Evolutionary conservation across 2,888 invertebrate species (phyloP), one percentile per base, ranked within the genome.

Genomic region (Cosmia pyralina): DNA sequence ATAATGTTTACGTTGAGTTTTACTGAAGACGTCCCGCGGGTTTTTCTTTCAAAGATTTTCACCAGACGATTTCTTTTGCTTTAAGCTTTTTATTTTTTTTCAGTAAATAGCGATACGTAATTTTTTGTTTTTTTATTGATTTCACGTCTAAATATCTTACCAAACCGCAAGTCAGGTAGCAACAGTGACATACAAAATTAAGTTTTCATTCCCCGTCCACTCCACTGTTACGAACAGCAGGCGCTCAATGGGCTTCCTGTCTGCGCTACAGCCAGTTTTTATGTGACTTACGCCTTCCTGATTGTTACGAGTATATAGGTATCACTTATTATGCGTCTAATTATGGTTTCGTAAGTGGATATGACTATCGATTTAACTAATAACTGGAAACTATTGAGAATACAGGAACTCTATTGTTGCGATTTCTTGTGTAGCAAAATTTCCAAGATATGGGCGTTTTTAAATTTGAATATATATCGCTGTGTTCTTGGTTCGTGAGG

Each of bases 261-360:
- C 76, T 82, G 48, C 58, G 67, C 17, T 58, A 46, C 67, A 64
- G 72, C 69, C 57, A 76, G 79, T 82, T 85, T 85, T 82, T 79
- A 69, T 77, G 72, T 75, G 84, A 79, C 80, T 82, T 77, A 73
- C 69, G 58, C 77, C 69, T 85, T 85, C 84, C 84, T 85, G 77
- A 82, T 84, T 68, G 69, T 83, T 84, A n/a, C n/a, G n/a, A n/a
- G n/a, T n/a, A 77, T 75, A 74, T 71, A 77, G 62, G 76, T 74
- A 77, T 81, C 62, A 75, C 73, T 77, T 80, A 85, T 71, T 74
- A 74, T 71, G 66, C 72, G 22, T 64, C 58, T 81, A 81, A 85
- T 84, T 81, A 83, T 83, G 55, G 74, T 85, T 86, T 84, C 76
- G 68, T 75, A 81, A 84, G 69, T 78, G 69, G 72, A 81, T 75